Base-by-base conservation (phyloP, 2,113 vertebrate genomes). In the Carassius gibelio region DNA sequence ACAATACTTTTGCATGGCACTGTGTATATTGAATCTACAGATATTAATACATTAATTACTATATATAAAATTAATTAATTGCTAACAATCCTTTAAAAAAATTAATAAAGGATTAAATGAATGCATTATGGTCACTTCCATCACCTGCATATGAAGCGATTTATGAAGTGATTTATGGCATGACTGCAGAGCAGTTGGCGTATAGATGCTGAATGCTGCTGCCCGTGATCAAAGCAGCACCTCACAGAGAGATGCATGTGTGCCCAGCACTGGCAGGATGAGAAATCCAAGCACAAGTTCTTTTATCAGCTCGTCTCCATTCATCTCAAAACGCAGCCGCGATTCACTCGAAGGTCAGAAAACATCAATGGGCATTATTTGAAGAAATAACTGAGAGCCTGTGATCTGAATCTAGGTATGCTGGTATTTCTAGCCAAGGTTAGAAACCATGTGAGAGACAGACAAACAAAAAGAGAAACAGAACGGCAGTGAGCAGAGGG, bases 131-230 rank as follows among this genome's bases (percentile, higher is more conserved):
- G 61, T 61, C 48, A 0, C 69, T 71, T 85, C 23, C 81, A 59
- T 72, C 66, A 85, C 30, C 30, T 68, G 62, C n/a, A 55, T 30
- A 68, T 59, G 6, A 72, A 83, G 68, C 50, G 11, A 71, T 81
- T 50, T 57, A 10, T 76, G 71, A 59, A 66, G 75, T 81, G 71
- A 86, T 88, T 71, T 74, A 85, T 86, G 79, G 79, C 57, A 77
- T 72, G 79, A 89, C 84, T 84, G 62, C 52, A 34, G 68, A 34
- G 69, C 66, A 36, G 84, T 61, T 87, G 82, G 86, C 85, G 84
- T 82, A 77, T 72, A 81, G 85, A 86, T 80, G 79, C 77, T 69
- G 84, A 86, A 84, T n/a, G 72, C 48, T 62, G 52, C 57, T 61
- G 64, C 62, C 38, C 38, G 21, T 48, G 87, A 86, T 87, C 85